Conservation (phyloP, 92 coral and sea anemone genomes). For the Porites rus region DNA sequence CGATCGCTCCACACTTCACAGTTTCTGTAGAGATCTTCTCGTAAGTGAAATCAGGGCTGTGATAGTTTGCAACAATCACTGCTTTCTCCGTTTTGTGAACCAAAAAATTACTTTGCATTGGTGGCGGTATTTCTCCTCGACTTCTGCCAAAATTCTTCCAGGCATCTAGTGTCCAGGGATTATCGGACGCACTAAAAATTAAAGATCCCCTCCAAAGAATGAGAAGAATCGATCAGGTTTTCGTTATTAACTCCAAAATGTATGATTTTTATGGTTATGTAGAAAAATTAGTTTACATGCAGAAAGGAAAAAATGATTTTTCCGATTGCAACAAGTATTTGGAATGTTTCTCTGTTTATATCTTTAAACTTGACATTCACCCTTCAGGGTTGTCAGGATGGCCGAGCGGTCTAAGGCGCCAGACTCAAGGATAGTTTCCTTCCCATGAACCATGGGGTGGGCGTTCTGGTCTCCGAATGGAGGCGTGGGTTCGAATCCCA, state of each 20-base stretch:
- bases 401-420: constrained; percentile 99
- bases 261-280: background rate
- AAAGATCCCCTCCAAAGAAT: background rate
- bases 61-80: constrained; percentile 7
- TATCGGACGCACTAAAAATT: background rate
- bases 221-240: background rate
- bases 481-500: constrained; percentile 99
- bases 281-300: background rate
- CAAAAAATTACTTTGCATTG: constrained; percentile 15
- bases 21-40: background rate
- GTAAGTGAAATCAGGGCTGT: constrained; percentile 7
- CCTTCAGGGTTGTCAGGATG: constrained; percentile 86
- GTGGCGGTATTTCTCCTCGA: background rate
- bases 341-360: no score
- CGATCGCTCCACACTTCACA: constrained; percentile 24
- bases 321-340: no score
- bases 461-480: constrained; percentile 99
- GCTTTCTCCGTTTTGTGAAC: constrained; percentile 1
- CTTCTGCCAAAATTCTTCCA: background rate
- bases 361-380: background rate
- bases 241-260: background rate
- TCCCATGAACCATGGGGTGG: constrained; percentile 86
- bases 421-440: constrained; percentile 94
- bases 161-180: constrained; percentile 21
- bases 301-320: background rate